Evolutionary conservation across 2,888 invertebrate genomes (phyloP).

Genomic region (Sarcophaga carnaria): DNA sequence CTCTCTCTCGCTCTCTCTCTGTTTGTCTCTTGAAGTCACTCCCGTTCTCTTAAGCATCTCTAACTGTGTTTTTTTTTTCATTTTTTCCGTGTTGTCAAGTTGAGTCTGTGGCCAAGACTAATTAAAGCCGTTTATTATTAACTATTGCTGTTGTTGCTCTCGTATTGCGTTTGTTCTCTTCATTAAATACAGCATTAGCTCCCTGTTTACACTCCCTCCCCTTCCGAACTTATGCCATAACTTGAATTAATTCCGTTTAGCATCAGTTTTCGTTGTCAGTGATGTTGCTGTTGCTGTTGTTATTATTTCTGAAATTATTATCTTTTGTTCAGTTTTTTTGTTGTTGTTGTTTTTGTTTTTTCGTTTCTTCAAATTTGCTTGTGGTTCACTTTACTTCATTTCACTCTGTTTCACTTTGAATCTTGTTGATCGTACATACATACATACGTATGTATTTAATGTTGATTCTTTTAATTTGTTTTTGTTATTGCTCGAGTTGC

Average conservation of each 20-base stretch:
- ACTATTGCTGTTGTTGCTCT: slow-evolving; percentile 28
- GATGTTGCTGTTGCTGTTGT: background rate
- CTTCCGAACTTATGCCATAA: background rate
- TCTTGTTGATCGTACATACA: slow-evolving; percentile 13
- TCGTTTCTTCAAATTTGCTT: slow-evolving; percentile 2
- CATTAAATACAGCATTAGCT: background rate
- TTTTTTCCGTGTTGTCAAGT: slow-evolving; percentile 24
- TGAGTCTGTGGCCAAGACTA: slow-evolving; percentile 64
- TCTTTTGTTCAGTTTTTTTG: slow-evolving; percentile 59
- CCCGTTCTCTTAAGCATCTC: slow-evolving; percentile 53
- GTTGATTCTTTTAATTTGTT: slow-evolving; percentile 40
- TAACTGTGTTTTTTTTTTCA: slow-evolving; percentile 4
- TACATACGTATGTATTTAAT: slow-evolving; percentile 46
- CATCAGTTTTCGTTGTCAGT: background rate
- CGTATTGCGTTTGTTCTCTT: slow-evolving; percentile 7
- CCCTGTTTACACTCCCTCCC: background rate
- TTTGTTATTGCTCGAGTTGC: background rate
- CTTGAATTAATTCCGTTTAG: slow-evolving; percentile 46
- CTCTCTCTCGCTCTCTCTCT: background rate
- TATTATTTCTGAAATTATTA: slow-evolving; percentile 51
- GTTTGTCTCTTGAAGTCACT: background rate
- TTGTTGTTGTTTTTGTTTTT: background rate
- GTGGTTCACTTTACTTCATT: slow-evolving; percentile 24
- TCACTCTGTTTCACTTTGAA: slow-evolving; percentile 33
- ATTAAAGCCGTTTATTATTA: slow-evolving; percentile 60